Conservation (phyloP, 30 jellyfish, hydroid and myxozoan genomes). For the Rhopilema esculentum region DNA sequence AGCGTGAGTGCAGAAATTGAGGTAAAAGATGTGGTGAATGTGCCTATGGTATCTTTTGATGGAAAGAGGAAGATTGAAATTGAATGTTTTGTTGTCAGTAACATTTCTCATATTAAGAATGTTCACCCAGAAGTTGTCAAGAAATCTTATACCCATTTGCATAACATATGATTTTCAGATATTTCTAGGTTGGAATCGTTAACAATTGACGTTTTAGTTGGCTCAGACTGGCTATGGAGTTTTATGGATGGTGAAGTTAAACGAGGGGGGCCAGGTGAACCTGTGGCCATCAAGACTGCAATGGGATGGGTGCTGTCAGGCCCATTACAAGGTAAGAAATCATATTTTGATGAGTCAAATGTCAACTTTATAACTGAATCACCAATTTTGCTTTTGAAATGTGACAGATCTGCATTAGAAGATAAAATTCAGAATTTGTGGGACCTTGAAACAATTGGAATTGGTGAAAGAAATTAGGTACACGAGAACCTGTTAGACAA, state of each 20-base stretch:
- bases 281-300: constrained; percentile 32
- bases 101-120: constrained; percentile 6
- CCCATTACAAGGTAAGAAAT: constrained; percentile 19
- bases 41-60: constrained; percentile 11
- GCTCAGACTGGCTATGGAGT: constrained; percentile 14
- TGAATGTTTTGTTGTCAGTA: constrained; percentile 19
- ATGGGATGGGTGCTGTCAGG: constrained; percentile 42
- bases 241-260: constrained; percentile 12
- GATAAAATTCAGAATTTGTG: constrained; percentile 33
- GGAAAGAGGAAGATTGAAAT: constrained; percentile 15
- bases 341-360: constrained; percentile 1
- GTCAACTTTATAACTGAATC: constrained; percentile 25
- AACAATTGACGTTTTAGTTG: background rate
- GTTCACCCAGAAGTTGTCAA: constrained; percentile 9
- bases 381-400: constrained; percentile 1
- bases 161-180: constrained; percentile 19
- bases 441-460: constrained; percentile 43
- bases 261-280: constrained; percentile 45
- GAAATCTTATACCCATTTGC: background rate
- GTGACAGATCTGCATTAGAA: constrained; percentile 14
- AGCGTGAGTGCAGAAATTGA: too few relatives aligned
- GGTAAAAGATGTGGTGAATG: constrained; percentile 21
- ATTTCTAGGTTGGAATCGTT: constrained; percentile 13
- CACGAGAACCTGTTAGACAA: constrained; percentile 39
- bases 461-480: constrained; percentile 16